Base-by-base conservation (phyloP, 23 tunicate species). In the Styela plicata region DNA sequence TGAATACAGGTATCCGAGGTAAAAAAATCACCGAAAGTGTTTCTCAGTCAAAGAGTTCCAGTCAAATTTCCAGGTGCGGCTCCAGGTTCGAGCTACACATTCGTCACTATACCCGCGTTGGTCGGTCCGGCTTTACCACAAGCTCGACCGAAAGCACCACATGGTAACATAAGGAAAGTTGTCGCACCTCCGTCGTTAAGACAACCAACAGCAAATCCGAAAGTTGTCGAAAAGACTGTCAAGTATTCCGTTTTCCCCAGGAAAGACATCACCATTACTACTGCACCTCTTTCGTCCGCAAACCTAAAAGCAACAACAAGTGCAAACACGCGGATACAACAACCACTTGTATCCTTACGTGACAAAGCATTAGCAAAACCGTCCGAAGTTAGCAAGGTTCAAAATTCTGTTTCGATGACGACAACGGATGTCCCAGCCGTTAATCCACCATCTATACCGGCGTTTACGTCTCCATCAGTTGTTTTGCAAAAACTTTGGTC, bases 41-140 rank as follows among this genome's bases (percentile, higher is more conserved):
- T 44, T n/a, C 31, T 76, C 33, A 44, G 66, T n/a, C 67, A 76
- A 29, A 18, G 66, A 53, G 25, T 76, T 24, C 81, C 81, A 25
- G 81, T 76, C 10, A 76, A 76, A 44, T 76, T 76, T 29, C 64
- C 81, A 7, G 81, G 81, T 10, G 81, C 81, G 22, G 81, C 37
- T 0, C 81, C 81, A 21, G 81, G 81, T 21, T 52, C 81, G 7
- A 76, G 66, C 66, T 76, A 76, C 65, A 76, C 81, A 20, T 76
- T 76, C 65, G 81, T 76, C 25, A 53, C 81, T 24, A 76, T 76
- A 37, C 81, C 81, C 31, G 81, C 81, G 17, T 25, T 76, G 17
- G 34, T 34, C 3, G 77, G 77, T 5, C 35, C 77, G 5, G 36
- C 77, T 17, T 5, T 71, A 2, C 77, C 36, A 3, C 36, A 33